These are phyloP conservation scores for Dermatemys mawii DNA, from an alignment of 2,113 vertebrate genomes.

Conservation along the genomic window DNA sequence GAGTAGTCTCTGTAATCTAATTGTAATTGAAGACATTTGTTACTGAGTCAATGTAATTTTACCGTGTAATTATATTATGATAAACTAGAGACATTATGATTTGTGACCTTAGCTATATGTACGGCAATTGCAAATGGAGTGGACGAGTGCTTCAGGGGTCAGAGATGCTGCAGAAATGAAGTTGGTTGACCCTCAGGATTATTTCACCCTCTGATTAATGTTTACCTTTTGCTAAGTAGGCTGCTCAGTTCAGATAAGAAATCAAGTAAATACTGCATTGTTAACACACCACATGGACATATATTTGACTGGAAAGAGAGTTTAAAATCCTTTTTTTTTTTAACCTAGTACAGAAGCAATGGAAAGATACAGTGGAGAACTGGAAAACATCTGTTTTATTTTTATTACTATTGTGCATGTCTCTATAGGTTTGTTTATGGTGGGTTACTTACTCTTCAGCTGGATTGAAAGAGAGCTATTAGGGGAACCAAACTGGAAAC, in stretches of 20 bases:
- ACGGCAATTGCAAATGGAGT: constrained; percentile 67
- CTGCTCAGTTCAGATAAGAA: background rate
- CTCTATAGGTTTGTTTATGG: background rate
- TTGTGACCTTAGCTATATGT: constrained; percentile 34
- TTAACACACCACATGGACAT: background rate
- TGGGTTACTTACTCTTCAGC: background rate
- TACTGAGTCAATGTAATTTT: constrained; percentile 72
- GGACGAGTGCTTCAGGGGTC: constrained; percentile 53
- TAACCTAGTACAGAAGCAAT: background rate
- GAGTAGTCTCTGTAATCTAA: constrained; percentile 69
- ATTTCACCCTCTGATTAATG: constrained; percentile 21
- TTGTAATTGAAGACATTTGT: constrained; percentile 71
- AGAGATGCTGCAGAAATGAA: constrained; percentile 52
- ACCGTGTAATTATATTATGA: constrained; percentile 73
- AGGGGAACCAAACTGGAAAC: background rate
- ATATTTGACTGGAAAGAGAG: background rate
- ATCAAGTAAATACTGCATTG: background rate
- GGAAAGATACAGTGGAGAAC: background rate
- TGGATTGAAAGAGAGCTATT: background rate
- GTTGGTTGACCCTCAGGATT: constrained; percentile 40
- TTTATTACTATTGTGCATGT: background rate
- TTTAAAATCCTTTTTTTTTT: background rate
- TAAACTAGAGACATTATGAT: constrained; percentile 73
- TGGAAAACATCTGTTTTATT: background rate
- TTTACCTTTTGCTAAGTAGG: constrained; percentile 11